A percentile compares a stretch with the other conserved stretches of the same genome.
Conservation (phyloP, 2,888 invertebrate genomes). For the Agonum fuliginosum region DNA sequence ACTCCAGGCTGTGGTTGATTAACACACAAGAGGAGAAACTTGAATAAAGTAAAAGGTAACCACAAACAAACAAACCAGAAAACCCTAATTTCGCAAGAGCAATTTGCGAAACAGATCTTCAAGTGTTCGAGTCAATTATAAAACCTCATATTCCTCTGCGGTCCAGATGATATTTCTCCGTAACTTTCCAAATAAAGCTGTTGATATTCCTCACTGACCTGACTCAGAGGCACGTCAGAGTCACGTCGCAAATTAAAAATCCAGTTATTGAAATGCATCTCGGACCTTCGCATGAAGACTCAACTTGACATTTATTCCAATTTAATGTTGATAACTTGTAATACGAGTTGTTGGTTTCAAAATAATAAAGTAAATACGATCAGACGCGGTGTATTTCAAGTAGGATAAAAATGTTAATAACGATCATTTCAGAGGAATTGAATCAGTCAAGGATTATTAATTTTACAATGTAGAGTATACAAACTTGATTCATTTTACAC, state of each 20-base stretch:
- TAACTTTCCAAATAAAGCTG: constrained; percentile 47
- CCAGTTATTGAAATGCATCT: constrained; percentile 35
- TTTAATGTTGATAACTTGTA: constrained; percentile 16
- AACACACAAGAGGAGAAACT: no score
- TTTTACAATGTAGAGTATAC: no score
- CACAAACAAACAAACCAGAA: background rate
- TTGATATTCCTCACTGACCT: no score
- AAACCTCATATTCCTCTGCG: background rate
- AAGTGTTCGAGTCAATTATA: background rate
- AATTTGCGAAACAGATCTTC: constrained; percentile 37
- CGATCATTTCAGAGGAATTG: no score
- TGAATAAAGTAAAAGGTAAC: no score
- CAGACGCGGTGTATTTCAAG: no score
- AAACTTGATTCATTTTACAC: no score
- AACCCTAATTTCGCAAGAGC: constrained; percentile 8
- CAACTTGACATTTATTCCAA: constrained; percentile 35
- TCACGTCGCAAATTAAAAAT: constrained; percentile 31
- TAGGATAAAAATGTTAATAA: no score
- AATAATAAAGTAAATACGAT: no score
- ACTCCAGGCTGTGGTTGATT: no score
- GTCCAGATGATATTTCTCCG: constrained; percentile 6
- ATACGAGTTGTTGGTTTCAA: background rate
- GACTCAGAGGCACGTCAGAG: no score
- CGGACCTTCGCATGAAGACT: constrained; percentile 7
- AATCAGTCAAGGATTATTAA: no score